Conservation (phyloP, 2,797 vertebrate genomes). For the Peromyscus attwateri region DNA sequence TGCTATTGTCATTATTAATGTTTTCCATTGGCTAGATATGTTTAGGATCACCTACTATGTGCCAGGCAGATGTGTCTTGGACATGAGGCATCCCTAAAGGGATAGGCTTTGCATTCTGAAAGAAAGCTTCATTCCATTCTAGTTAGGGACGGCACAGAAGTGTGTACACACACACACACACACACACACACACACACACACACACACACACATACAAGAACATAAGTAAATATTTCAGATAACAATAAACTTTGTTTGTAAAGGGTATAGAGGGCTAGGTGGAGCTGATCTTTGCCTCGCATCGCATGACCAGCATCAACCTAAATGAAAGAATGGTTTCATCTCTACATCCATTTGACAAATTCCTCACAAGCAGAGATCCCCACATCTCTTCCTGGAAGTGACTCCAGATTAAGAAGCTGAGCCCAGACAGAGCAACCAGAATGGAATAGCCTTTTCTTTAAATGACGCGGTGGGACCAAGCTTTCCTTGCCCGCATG, state of each 20-base stretch:
- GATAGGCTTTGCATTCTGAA: neutral
- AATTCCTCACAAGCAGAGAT: neutral
- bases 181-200: neutral
- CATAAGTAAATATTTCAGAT: neutral
- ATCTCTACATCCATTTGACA: neutral
- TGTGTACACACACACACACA: too few relatives aligned
- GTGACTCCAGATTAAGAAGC: neutral
- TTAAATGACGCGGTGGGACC: neutral
- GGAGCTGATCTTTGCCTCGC: neutral
- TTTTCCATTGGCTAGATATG: neutral
- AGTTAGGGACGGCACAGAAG: neutral
- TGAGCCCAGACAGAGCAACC: neutral
- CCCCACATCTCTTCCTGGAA: neutral
- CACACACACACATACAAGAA: neutral
- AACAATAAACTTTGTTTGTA: neutral
- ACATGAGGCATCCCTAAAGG: neutral
- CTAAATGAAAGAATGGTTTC: neutral
- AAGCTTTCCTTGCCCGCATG: slow-evolving; percentile 22
- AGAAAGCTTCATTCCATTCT: neutral
- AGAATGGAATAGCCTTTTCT: neutral
- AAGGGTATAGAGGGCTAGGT: neutral
- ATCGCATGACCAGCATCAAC: neutral
- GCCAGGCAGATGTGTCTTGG: neutral
- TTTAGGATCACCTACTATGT: neutral
- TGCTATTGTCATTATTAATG: neutral